A percentile compares a stretch with the other conserved stretches of the same genome.
phyloP scores from a whole-genome alignment of 2,797 vertebrate genomes.

The Tenualosa thibaudeaui region DNA sequence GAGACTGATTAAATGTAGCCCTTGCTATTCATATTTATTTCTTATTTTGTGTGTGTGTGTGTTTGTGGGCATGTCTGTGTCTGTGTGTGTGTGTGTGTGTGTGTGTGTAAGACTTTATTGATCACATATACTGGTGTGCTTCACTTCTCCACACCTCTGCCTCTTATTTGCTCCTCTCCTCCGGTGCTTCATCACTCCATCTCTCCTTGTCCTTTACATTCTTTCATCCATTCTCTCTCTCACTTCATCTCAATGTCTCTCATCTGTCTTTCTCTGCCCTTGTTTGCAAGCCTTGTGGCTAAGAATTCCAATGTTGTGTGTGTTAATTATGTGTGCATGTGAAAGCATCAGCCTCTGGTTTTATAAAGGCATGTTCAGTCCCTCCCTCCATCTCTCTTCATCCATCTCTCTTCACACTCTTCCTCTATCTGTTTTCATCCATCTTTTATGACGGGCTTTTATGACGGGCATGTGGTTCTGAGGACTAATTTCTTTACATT shows the following conservation, averaged over 20 bases:
- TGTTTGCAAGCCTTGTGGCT: neutral
- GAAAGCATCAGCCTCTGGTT: neutral
- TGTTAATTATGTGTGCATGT: neutral
- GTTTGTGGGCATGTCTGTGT: neutral
- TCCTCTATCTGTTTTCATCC: neutral
- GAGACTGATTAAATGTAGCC: neutral
- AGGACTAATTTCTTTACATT: too few relatives aligned
- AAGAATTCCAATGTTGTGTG: neutral
- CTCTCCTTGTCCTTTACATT: neutral
- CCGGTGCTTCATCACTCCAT: neutral
- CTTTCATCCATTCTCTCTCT: neutral
- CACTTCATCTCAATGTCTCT: neutral
- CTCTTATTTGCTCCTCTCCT: neutral
- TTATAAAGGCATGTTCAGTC: neutral
- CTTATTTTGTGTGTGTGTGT: neutral
- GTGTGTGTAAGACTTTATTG: constrained; percentile 7
- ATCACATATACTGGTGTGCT: neutral
- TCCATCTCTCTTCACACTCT: neutral
- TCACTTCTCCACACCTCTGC: neutral
- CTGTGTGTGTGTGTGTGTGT: neutral
- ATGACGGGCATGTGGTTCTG: too few relatives aligned
- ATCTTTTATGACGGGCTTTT: too few relatives aligned
- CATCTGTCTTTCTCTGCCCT: neutral
- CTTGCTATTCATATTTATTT: neutral
- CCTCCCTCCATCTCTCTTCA: neutral